Conservation (phyloP, 2,113 vertebrate genomes). For the Mesembrinibis cayennensis region DNA sequence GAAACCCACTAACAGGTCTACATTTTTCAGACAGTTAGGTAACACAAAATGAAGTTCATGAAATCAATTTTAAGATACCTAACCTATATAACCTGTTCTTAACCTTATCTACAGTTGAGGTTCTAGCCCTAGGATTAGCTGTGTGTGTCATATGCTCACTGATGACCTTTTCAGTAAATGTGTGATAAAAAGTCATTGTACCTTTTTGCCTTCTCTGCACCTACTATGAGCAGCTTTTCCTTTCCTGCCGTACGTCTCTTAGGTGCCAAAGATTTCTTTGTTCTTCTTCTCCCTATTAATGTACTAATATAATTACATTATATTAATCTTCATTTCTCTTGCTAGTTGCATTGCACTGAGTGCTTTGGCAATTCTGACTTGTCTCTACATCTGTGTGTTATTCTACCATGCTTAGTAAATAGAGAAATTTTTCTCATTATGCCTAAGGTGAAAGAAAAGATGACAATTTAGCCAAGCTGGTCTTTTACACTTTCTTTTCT, state of each 20-base stretch:
- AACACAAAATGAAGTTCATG: neutral
- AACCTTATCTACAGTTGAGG: neutral
- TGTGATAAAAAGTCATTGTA: neutral
- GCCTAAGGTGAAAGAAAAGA: neutral
- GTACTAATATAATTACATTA: neutral
- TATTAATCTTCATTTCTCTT: neutral
- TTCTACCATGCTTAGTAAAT: neutral
- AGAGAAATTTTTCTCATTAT: neutral
- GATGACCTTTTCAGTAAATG: neutral
- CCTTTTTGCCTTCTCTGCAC: neutral
- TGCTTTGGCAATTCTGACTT: neutral
- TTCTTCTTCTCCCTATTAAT: neutral
- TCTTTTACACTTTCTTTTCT: neutral
- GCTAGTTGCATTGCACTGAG: neutral
- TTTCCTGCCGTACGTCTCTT: neutral
- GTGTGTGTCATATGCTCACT: neutral
- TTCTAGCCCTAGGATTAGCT: neutral
- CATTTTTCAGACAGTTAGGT: neutral
- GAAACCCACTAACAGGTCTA: neutral
- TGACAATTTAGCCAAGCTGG: neutral
- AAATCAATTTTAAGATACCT: neutral
- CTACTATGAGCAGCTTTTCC: neutral
- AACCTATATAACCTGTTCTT: neutral
- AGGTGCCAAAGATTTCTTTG: neutral
- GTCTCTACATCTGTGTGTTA: neutral